Conservation (phyloP, 2,888 invertebrate genomes). For the Zygaena filipendulae region DNA sequence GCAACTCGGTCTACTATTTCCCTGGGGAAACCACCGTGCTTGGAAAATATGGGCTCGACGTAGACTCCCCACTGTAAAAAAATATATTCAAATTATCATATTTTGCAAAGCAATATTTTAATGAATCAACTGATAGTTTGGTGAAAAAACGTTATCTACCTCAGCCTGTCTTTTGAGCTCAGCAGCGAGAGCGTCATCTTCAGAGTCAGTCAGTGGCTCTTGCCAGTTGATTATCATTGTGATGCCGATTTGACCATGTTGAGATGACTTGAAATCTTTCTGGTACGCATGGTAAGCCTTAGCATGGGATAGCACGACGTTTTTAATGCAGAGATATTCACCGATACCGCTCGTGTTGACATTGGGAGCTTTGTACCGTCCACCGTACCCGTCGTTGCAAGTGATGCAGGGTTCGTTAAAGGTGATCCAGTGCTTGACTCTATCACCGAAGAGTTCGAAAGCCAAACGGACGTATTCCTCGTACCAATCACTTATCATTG, state of each 20-base stretch:
- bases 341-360: conserved; percentile 40
- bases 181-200: conserved; percentile 12
- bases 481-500: conserved; percentile 42
- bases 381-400: conserved; percentile 55
- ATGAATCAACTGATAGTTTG: background rate
- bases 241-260: conserved; percentile 24
- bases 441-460: conserved; percentile 47
- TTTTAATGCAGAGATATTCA: conserved; percentile 64
- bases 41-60: conserved; percentile 54
- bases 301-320: conserved; percentile 70
- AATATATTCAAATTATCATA: background rate
- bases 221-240: conserved; percentile 15
- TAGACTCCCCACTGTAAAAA: conserved; percentile 43
- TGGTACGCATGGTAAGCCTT: conserved; percentile 52
- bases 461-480: conserved; percentile 51
- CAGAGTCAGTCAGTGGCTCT: conserved; percentile 31
- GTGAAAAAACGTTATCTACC: conserved; percentile 13
- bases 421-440: conserved; percentile 69
- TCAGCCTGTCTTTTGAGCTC: conserved; percentile 11
- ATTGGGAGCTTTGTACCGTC: conserved; percentile 32
- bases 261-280: conserved; percentile 29
- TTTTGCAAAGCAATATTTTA: background rate
- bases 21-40: conserved; percentile 56
- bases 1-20: conserved; percentile 29
- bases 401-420: conserved; percentile 67